Evolutionary conservation across 2,888 invertebrate genomes (phyloP).

Genomic region (Brachypterus glaber): DNA sequence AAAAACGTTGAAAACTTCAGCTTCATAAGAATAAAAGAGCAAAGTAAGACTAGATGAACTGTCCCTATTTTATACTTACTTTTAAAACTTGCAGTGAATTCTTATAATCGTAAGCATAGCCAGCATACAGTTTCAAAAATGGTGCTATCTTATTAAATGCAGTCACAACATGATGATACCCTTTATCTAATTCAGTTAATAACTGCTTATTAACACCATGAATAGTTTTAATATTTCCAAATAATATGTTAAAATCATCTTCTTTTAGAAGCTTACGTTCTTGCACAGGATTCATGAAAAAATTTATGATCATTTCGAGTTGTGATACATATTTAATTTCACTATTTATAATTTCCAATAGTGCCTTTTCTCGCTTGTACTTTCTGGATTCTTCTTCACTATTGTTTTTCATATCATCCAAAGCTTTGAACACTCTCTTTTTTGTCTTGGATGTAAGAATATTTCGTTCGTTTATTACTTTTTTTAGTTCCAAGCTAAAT

Average conservation of each 20-base stretch:
- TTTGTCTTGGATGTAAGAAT: conserved; percentile 51
- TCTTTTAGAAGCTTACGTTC: conserved; percentile 44
- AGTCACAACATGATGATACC: conserved; percentile 49
- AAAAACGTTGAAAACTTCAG: no score
- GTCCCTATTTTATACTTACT: no score
- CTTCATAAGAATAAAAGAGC: no score
- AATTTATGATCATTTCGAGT: conserved; percentile 54
- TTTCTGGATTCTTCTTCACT: conserved; percentile 35
- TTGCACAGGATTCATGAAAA: conserved; percentile 51
- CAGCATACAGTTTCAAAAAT: conserved; percentile 67
- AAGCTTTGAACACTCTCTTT: conserved; percentile 49
- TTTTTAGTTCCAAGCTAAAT: conserved; percentile 50
- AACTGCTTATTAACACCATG: conserved; percentile 55
- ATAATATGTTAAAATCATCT: conserved; percentile 46
- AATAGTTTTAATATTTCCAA: conserved; percentile 55
- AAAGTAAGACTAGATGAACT: no score
- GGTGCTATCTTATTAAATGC: conserved; percentile 65
- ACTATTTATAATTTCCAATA: conserved; percentile 59
- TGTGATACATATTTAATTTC: conserved; percentile 61
- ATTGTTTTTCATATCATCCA: conserved; percentile 42
- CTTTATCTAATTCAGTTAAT: conserved; percentile 46
- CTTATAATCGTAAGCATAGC: conserved; percentile 66
- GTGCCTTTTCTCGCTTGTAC: conserved; percentile 43
- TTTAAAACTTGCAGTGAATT: conserved; percentile 52
- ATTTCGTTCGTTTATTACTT: conserved; percentile 52